Evolutionary conservation across 2,797 vertebrate species (phyloP), one percentile per base, ranked within the genome.

Genomic region (Epinephelus malabaricus): DNA sequence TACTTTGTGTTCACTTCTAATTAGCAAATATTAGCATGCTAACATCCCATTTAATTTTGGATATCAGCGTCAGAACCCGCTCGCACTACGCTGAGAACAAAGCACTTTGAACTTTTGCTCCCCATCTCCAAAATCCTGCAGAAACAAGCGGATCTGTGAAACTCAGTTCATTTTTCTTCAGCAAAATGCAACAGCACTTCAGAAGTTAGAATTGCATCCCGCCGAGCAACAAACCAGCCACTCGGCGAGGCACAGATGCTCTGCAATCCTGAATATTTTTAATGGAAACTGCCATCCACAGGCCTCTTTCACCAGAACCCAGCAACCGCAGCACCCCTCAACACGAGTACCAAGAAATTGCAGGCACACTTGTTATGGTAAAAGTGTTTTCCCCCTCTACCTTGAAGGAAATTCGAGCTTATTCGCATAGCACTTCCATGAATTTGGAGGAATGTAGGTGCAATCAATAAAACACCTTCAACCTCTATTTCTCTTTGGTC

Each of bases 381-480:
- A 60, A 83, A 5, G 3, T 8, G 11, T 38, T 71, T 23, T 45
- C 30, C 11, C 13, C 27, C 13, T 67, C 50, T n/a, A 19, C 30
- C 43, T 53, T 68, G 13, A 70, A 50, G 19, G 21, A 72, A 70
- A 78, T 53, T 69, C 17, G 27, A 38, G n/a, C 15, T 53, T 38
- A 23, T 70, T 70, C 43, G 21, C 7, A 2, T 60, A 18, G 19
- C 56, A 64, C 54, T 61, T 3, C 12, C 6, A 3, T 64, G 6
- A 46, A 67, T 70, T 63, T 30, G 3, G 12, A 49, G 14, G 64
- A 25, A 34, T 54, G n/a, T 23, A 54, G 18, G 46, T 23, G 18
- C 8, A 67, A 81, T 79, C 19, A 69, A 74, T 73, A 70, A 45
- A 81, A 58, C n/a, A 68, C 58, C 56, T 73, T 69, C 21, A 71